A percentile compares a stretch with the other conserved stretches of the same genome.
Conservation (phyloP, 1,140 invertebrate species). For the Apocrypta bakeri region DNA sequence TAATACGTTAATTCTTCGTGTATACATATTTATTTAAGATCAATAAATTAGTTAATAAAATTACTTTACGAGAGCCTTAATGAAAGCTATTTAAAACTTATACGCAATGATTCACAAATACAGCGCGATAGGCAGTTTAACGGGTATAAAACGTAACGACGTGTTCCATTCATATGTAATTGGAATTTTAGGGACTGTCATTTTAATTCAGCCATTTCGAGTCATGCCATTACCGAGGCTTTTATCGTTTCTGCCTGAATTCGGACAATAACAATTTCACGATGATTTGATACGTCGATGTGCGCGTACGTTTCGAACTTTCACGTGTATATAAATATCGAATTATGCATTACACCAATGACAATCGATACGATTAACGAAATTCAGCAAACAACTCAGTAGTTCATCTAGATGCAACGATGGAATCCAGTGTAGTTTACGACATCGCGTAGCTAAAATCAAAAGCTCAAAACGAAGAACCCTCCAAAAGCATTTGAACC, state of each 20-base stretch:
- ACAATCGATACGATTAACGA: too few relatives aligned
- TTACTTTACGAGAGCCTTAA: too few relatives aligned
- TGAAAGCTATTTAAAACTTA: background rate
- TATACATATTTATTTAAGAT: too few relatives aligned
- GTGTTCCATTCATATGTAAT: conserved; percentile 2
- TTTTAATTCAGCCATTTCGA: conserved; percentile 31
- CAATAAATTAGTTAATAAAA: too few relatives aligned
- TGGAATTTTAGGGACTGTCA: conserved; percentile 19
- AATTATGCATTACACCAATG: too few relatives aligned
- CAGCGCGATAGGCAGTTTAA: background rate
- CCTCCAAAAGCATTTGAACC: background rate
- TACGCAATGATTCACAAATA: background rate
- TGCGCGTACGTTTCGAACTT: background rate
- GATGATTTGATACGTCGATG: conserved; percentile 26
- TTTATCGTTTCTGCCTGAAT: conserved; percentile 15
- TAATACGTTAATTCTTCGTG: background rate
- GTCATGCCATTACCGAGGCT: conserved; percentile 27
- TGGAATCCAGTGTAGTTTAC: too few relatives aligned
- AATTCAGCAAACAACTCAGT: too few relatives aligned
- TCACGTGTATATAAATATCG: too few relatives aligned
- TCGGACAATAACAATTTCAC: conserved; percentile 35
- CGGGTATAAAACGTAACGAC: background rate
- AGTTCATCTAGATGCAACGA: too few relatives aligned
- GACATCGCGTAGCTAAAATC: background rate
- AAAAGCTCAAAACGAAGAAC: background rate